These are phyloP conservation scores for Rhimphoctona megacephalus DNA, from an alignment of 2,888 invertebrate genomes.

Conservation along the genomic window DNA sequence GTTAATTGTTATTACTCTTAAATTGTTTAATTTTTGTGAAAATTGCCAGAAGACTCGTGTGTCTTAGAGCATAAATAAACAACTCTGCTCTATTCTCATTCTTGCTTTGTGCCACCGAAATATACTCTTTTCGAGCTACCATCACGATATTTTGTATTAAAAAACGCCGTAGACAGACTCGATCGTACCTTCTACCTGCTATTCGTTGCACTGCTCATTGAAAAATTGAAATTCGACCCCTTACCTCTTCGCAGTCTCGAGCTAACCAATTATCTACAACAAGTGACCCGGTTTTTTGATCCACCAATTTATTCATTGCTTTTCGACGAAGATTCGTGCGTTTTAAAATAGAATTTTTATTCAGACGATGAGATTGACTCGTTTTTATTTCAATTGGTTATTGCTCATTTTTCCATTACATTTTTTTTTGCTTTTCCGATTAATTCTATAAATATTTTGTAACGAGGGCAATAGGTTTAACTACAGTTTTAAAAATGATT, in stretches of 20 bases:
- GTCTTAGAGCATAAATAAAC: too few relatives aligned
- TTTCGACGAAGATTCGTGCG: neutral
- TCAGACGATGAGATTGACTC: too few relatives aligned
- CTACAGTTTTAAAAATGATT: too few relatives aligned
- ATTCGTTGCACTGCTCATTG: slow-evolving; percentile 39
- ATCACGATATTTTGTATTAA: slow-evolving; percentile 62
- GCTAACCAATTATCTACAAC: slow-evolving; percentile 16
- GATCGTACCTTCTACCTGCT: slow-evolving; percentile 60
- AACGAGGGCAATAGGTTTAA: too few relatives aligned
- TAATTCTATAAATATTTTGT: too few relatives aligned
- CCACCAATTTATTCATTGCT: neutral
- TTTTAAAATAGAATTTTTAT: neutral
- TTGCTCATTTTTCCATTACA: too few relatives aligned
- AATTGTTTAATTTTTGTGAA: too few relatives aligned
- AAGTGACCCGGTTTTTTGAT: neutral
- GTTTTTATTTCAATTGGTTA: too few relatives aligned
- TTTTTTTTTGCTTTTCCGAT: too few relatives aligned
- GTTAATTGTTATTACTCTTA: too few relatives aligned
- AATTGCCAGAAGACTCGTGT: too few relatives aligned
- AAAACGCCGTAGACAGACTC: slow-evolving; percentile 1
- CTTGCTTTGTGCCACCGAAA: slow-evolving; percentile 3
- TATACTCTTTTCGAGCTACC: slow-evolving; percentile 52
- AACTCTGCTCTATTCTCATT: too few relatives aligned
- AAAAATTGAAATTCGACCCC: slow-evolving; percentile 34
- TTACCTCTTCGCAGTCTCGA: neutral